Evolutionary conservation across 2,888 invertebrate species (phyloP).

Genomic region (Drosophila demipolita): DNA sequence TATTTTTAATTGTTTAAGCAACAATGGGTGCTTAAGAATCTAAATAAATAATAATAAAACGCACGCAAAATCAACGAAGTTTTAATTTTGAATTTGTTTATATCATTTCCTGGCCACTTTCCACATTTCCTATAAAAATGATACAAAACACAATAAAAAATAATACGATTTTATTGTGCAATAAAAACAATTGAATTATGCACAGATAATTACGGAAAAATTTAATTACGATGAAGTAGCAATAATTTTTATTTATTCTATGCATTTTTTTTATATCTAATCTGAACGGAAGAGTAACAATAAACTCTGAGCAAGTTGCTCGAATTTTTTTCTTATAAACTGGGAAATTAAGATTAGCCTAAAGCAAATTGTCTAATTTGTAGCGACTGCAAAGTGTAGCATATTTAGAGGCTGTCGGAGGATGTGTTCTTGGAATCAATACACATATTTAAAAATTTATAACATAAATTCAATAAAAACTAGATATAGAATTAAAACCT

Average conservation of each 20-base stretch:
- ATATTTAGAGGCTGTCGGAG: conserved; percentile 45
- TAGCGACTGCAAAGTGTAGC: conserved; percentile 29
- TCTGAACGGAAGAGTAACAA: background rate
- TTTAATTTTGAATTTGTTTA: conserved; percentile 30
- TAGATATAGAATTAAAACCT: background rate
- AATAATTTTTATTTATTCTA: conserved; percentile 57
- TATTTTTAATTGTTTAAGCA: conserved; percentile 81
- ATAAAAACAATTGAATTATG: conserved; percentile 77
- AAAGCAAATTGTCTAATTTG: background rate
- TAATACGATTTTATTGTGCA: conserved; percentile 65
- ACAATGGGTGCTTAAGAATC: conserved; percentile 81
- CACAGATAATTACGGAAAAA: conserved; percentile 59
- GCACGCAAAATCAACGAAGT: conserved; percentile 65
- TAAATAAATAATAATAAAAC: conserved; percentile 71
- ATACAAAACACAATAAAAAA: conserved; percentile 43
- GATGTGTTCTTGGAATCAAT: background rate
- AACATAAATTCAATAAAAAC: background rate
- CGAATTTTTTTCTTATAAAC: background rate
- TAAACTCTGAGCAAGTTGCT: conserved; percentile 36
- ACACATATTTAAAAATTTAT: background rate
- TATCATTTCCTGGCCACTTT: conserved; percentile 70
- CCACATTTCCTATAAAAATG: conserved; percentile 31
- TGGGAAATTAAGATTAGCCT: background rate
- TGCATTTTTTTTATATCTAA: conserved; percentile 66
- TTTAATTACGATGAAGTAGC: conserved; percentile 27